Base-by-base conservation (phyloP, 2,113 vertebrate genomes). In the Amphiprion ocellaris region DNA sequence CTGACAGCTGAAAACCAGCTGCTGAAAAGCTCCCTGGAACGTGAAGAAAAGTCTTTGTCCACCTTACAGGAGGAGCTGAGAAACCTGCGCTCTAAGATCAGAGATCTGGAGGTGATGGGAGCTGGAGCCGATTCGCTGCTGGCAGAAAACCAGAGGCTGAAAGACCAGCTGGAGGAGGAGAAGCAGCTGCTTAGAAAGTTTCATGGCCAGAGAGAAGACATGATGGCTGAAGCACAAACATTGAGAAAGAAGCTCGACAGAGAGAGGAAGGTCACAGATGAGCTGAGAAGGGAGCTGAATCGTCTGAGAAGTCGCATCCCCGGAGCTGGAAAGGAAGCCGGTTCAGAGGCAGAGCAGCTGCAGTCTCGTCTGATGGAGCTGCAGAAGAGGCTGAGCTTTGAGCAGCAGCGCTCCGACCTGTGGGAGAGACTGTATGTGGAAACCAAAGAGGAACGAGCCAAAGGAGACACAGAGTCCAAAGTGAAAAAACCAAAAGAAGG, bases 341-440 rank as follows among this genome's bases (percentile, higher is more conserved):
- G 89, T 60, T 75, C 90, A 10, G 96, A 96, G 82, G 90, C 94
- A 0, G 93, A 95, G 50, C 78, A 77, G 77, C 86, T 98, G 8
- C 93, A 93, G 87, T 89, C 88, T 24, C 95, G 95, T 64, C 92
- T 99, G 30, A 61, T 39, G 19, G 96, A 98, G 75, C 91, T 99
- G 86, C 96, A 99, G 85, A 96, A 93, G 87, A 97, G 95, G 79
- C 92, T 99, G 0, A 96, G 86, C 86, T 99, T 97, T 2, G 98
- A 98, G 88, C 97, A 98, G 80, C 98, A 99, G 55, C 96, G 98
- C 61, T 99, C 98, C 0, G 97, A 99, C 89, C 88, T 99, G 64
- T 99, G 97, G 97, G 97, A 99, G 89, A 95, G 96, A 82, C 94
- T 99, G 21, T 99, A 99, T 2, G 91, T 99, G 59, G 97, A 99